Evolutionary conservation across 2,113 vertebrate species (phyloP), one percentile per base, ranked within the genome.

Genomic region (Rhabdornis inornatus): DNA sequence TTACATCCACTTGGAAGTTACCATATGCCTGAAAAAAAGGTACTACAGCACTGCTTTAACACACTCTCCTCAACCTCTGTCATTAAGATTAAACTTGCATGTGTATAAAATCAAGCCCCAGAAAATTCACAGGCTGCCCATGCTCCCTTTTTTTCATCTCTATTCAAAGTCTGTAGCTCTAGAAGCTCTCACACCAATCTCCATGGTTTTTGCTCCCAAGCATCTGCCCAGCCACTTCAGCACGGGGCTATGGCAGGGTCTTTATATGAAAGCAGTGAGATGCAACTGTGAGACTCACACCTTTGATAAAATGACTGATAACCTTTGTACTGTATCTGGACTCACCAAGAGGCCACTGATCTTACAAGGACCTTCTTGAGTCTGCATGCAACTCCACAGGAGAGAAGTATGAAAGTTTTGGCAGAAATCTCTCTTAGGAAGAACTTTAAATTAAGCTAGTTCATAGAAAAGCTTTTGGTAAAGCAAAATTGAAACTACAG

Each of bases 1-100:
- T 93, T 89, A 59, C 60, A 79, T 52, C 61, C 65, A 45, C 63
- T 80, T 71, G 49, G 80, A 90, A 91, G 77, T 17, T 49, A 35
- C 40, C 50, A 27, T 49, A 35, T 0, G 4, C 60, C 60, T 79
- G 28, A 75, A 76, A 81, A 61, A 83, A 76, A 76, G 50, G 23
- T 23, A 57, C 10, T 74, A 53, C 37, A 75, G 53, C 31, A 60
- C 74, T 78, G 39, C 66, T 53, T 94, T 50, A 92, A 78, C 69
- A 78, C 33, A 39, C 15, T 45, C 79, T 76, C 55, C 27, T 31
- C 85, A 87, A 20, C 5, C 11, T 37, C 11, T 3, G 0, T 61
- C 50, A 45, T 39, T 55, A 45, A 30, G 10, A 78, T 27, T 24
- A 79, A 66, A 27, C 21, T 40, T 40, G 13, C 59, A 71, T 5